phyloP scores from a whole-genome alignment of 1,140 invertebrate species.

The Asobara japonica region DNA sequence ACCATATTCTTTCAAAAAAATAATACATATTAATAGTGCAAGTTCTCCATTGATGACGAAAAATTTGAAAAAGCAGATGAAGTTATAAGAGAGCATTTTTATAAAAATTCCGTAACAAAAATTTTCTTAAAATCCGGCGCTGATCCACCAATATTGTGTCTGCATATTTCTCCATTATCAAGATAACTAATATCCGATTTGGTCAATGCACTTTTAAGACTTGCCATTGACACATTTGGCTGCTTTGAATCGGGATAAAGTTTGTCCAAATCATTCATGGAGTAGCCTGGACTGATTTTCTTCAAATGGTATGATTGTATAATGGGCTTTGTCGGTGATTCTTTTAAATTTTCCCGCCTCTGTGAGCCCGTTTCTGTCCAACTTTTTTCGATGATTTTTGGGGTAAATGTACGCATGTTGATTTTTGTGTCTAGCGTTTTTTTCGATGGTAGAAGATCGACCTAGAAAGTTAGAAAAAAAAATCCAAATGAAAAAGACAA shows the following conservation, averaged over 20 bases:
- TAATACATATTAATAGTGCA: too few relatives aligned
- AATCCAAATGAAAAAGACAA: too few relatives aligned
- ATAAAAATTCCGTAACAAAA: constrained; percentile 68
- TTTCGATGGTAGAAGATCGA: constrained; percentile 52
- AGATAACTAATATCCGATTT: constrained; percentile 53
- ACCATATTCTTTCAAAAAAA: too few relatives aligned
- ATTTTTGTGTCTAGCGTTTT: constrained; percentile 49
- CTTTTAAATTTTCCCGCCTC: neutral
- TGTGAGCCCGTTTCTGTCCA: constrained; percentile 21
- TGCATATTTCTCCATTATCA: constrained; percentile 55
- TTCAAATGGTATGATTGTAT: constrained; percentile 57
- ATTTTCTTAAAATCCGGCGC: constrained; percentile 69
- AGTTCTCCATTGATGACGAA: too few relatives aligned
- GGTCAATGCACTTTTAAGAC: constrained; percentile 53
- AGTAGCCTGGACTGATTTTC: constrained; percentile 59
- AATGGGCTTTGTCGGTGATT: constrained; percentile 45
- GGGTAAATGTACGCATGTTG: constrained; percentile 60
- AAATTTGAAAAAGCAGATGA: too few relatives aligned
- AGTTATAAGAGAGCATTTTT: constrained; percentile 33
- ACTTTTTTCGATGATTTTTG: constrained; percentile 54
- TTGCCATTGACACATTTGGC: constrained; percentile 53
- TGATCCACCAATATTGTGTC: constrained; percentile 64
- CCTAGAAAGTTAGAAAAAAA: constrained; percentile 37
- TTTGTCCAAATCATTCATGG: constrained; percentile 66
- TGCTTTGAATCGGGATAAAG: constrained; percentile 40